Evolutionary conservation across 1,140 invertebrate genomes (phyloP), one percentile per base, ranked within the genome.

Genomic region (Helicoverpa armigera): DNA sequence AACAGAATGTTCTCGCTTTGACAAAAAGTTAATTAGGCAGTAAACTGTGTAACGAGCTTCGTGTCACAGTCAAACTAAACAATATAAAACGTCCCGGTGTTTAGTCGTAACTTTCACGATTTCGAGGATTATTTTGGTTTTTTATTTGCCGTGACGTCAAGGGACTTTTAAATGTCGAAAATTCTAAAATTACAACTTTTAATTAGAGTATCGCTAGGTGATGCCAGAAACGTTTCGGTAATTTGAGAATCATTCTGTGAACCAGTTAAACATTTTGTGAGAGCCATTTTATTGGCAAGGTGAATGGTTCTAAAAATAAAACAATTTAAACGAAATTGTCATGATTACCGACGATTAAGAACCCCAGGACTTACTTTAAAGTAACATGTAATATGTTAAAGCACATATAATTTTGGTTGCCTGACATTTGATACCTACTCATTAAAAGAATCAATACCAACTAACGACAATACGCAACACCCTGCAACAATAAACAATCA

Each of bases 11-110:
- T 88, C 5, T 84, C 84, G 87, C 91, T 93, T 93, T 93, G 90
- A 94, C 91, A 93, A 94, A 93, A 94, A 92, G 87, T 94, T 93
- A 88, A 94, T 89, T 82, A 86, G 86, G 88, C 86, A 87, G 87
- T 94, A 94, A 94, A 94, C 86, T 67, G 75, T 79, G 86, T 72
- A 90, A 92, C 90, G 91, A 89, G 79, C 88, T 73, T 58, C 83
- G 79, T 93, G 93, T 93, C 93, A 93, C 91, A 93, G 85, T 74
- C 53, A 86, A 88, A 84, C 81, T 88, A 88, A 86, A 89, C 85
- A 88, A 87, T 83, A 86, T 88, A 87, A 86, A 85, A 86, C 50
- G 35, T 65, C 13, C 60, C 60, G 60, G 50, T 65, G 29, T 72
- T 63, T 83, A 82, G 81, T 87, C 83, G 82, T 89, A 87, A 87